Evolutionary conservation across 2,888 invertebrate genomes (phyloP).

Genomic region (Tenthredo distinguenda): DNA sequence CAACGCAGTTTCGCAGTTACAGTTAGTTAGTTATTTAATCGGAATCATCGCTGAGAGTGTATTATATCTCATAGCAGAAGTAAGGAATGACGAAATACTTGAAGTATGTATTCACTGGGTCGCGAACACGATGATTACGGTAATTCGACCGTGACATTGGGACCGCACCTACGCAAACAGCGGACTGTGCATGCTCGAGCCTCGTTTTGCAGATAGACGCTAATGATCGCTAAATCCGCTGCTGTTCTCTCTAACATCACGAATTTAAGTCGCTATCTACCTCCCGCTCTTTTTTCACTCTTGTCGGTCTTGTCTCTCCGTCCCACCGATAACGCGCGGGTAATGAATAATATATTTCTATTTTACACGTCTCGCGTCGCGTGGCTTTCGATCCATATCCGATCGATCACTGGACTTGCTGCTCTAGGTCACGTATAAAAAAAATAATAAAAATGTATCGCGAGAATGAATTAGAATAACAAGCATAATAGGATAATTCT

Average conservation of each 20-base stretch:
- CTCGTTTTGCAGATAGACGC: neutral
- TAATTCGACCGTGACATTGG: slow-evolving; percentile 51
- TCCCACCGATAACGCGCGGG: neutral
- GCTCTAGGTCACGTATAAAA: neutral
- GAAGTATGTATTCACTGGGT: slow-evolving; percentile 7
- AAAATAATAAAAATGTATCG: neutral
- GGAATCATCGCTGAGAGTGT: neutral
- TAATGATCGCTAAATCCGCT: neutral
- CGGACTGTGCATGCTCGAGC: neutral
- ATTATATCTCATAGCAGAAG: neutral
- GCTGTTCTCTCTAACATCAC: neutral
- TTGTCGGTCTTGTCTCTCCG: neutral
- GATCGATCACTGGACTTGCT: neutral
- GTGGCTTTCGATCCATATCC: neutral
- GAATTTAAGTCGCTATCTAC: neutral
- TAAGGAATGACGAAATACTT: slow-evolving; percentile 60
- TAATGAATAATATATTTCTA: slow-evolving; percentile 34
- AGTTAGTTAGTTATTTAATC: slow-evolving; percentile 11
- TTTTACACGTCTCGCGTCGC: neutral
- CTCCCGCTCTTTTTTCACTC: too few relatives aligned
- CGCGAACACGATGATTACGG: slow-evolving; percentile 40
- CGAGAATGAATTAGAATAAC: neutral
- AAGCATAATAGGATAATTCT: neutral
- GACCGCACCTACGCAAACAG: slow-evolving; percentile 41
- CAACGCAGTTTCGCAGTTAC: neutral